Evolutionary conservation across 2,888 invertebrate genomes (phyloP).

Genomic region (Drosophila sordidula): DNA sequence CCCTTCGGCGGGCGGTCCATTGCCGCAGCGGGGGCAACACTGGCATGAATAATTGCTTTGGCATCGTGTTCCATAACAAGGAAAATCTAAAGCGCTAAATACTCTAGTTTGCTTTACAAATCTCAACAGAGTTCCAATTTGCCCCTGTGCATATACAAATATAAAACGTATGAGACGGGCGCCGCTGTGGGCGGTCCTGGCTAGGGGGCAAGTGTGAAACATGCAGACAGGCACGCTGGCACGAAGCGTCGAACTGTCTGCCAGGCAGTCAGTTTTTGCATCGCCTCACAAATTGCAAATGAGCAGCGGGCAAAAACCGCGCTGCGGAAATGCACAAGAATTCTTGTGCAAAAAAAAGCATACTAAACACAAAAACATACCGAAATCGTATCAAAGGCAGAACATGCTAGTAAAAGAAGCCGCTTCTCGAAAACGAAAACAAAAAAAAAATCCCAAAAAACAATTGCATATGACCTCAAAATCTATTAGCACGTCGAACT

Average conservation of each 20-base stretch:
- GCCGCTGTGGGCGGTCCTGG: conserved; percentile 64
- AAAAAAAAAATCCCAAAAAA: conserved; percentile 39
- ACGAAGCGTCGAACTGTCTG: conserved; percentile 75
- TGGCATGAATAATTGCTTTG: conserved; percentile 51
- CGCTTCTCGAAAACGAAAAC: conserved; percentile 26
- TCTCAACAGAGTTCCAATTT: conserved; percentile 54
- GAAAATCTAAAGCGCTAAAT: conserved; percentile 59
- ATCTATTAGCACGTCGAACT: conserved; percentile 83
- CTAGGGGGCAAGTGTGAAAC: conserved; percentile 69
- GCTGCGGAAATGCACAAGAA: conserved; percentile 76
- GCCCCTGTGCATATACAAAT: conserved; percentile 33
- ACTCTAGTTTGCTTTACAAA: conserved; percentile 55
- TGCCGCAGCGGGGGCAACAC: conserved; percentile 39
- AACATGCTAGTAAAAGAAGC: conserved; percentile 27
- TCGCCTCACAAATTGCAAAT: conserved; percentile 65
- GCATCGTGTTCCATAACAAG: conserved; percentile 46
- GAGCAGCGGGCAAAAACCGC: conserved; percentile 64
- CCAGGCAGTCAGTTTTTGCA: conserved; percentile 51
- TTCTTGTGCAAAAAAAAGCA: conserved; percentile 67
- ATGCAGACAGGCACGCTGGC: conserved; percentile 69
- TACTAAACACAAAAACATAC: conserved; percentile 34
- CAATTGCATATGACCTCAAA: conserved; percentile 81
- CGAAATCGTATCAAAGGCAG: conserved; percentile 64
- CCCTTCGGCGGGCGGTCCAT: conserved; percentile 47
- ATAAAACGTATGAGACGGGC: conserved; percentile 7